A percentile compares a stretch with the other conserved stretches of the same genome.
Evolutionary conservation across 2,113 vertebrate species (phyloP).

Genomic region (Cichladusa arquata): DNA sequence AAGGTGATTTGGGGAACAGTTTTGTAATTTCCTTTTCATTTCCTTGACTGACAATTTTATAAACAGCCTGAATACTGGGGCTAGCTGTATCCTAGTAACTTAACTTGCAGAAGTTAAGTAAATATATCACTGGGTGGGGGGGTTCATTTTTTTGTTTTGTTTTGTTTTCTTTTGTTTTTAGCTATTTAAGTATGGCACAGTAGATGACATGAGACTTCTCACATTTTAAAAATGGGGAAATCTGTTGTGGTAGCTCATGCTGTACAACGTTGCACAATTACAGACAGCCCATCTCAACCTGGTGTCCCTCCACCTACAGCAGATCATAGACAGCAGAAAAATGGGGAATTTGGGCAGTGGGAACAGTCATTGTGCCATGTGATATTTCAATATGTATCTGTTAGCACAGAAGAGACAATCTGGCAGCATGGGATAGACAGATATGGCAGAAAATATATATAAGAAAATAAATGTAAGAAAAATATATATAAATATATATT

Average conservation of each 20-base stretch:
- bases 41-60: background rate
- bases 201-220: background rate
- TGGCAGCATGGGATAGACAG: background rate
- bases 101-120: background rate
- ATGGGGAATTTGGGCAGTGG: background rate
- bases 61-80: background rate
- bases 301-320: background rate
- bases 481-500: too few relatives aligned
- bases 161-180: background rate
- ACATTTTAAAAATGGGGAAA: background rate
- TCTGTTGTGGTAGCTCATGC: background rate
- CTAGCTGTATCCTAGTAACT: background rate
- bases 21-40: background rate
- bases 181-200: background rate
- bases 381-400: background rate
- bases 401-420: background rate
- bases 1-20: background rate
- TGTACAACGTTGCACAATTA: rapidly evolving
- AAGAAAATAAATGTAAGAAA: too few relatives aligned
- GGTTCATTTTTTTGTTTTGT: too few relatives aligned
- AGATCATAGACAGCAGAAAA: background rate
- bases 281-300: background rate
- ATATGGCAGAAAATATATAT: too few relatives aligned
- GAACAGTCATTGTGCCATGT: background rate
- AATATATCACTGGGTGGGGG: background rate